A percentile compares a stretch with the other conserved stretches of the same genome.
Evolutionary conservation across 2,888 invertebrate species (phyloP).

Genomic region (Lithophane leautieri): DNA sequence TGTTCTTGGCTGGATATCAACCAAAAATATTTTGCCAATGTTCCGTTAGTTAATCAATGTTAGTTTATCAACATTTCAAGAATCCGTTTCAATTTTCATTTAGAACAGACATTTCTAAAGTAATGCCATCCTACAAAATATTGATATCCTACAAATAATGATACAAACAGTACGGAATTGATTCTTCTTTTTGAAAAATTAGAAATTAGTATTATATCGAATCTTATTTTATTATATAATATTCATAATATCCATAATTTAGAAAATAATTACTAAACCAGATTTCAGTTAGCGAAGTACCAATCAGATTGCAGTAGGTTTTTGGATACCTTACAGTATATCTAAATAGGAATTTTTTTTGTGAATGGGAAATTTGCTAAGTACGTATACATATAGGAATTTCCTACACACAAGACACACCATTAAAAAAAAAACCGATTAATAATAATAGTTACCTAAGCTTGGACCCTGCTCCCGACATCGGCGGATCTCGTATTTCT

Average conservation of each 20-base stretch:
- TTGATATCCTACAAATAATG: too few species aligned
- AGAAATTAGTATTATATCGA: not conserved
- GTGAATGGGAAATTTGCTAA: not conserved
- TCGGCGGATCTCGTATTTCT: too few species aligned
- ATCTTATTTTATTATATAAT: not conserved
- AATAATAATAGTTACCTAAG: too few species aligned
- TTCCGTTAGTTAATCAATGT: slow-evolving; percentile 64
- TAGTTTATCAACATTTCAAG: slow-evolving; percentile 65
- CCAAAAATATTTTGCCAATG: slow-evolving; percentile 67
- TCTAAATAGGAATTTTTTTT: not conserved
- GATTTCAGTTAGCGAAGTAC: not conserved
- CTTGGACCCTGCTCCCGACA: too few species aligned
- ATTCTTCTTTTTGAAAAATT: not conserved
- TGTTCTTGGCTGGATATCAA: slow-evolving; percentile 70
- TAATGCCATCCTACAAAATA: not conserved
- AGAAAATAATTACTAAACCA: not conserved
- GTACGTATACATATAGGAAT: too few species aligned
- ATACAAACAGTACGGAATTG: too few species aligned
- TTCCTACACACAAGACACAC: not conserved
- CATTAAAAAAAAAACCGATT: too few species aligned
- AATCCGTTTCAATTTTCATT: slow-evolving; percentile 6
- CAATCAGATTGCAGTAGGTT: not conserved
- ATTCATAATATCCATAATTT: too few species aligned
- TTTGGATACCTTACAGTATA: not conserved
- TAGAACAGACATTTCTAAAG: not conserved